phyloP scores from a whole-genome alignment of 2,797 vertebrate genomes.

The Chaetodon trifasciatus region DNA sequence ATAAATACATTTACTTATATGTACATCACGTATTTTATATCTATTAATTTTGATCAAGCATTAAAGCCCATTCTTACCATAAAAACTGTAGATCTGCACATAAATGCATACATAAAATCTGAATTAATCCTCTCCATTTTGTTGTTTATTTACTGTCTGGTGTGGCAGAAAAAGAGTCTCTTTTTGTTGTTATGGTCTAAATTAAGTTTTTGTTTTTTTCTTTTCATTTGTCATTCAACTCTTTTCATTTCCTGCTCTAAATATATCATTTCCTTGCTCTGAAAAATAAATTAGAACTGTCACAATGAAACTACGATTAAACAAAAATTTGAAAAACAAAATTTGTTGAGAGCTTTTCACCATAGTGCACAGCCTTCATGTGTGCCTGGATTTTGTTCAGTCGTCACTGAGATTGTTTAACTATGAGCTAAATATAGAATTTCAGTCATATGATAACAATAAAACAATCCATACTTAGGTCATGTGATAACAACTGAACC shows the following conservation, averaged over 20 bases:
- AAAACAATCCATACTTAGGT: neutral
- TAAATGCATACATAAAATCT: neutral
- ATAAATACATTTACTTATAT: constrained; percentile 3
- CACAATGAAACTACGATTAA: no score
- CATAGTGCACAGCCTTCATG: no score
- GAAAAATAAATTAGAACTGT: no score
- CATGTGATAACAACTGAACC: no score
- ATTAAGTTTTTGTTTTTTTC: neutral
- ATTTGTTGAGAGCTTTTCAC: neutral
- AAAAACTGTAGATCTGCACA: neutral
- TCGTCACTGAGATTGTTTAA: neutral
- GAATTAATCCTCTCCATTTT: neutral
- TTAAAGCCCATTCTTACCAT: neutral
- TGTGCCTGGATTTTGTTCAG: neutral
- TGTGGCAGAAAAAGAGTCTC: neutral
- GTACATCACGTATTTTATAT: neutral
- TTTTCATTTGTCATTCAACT: neutral
- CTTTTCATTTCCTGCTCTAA: neutral
- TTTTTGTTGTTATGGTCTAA: neutral
- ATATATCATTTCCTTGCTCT: neutral
- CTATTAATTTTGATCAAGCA: neutral
- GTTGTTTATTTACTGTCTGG: neutral
- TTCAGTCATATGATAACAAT: neutral
- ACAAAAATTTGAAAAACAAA: no score
- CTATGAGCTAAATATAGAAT: neutral